Evolutionary conservation across 2,797 vertebrate genomes (phyloP), one percentile per base, ranked within the genome.

Genomic region (Lagorchestes hirsutus): DNA sequence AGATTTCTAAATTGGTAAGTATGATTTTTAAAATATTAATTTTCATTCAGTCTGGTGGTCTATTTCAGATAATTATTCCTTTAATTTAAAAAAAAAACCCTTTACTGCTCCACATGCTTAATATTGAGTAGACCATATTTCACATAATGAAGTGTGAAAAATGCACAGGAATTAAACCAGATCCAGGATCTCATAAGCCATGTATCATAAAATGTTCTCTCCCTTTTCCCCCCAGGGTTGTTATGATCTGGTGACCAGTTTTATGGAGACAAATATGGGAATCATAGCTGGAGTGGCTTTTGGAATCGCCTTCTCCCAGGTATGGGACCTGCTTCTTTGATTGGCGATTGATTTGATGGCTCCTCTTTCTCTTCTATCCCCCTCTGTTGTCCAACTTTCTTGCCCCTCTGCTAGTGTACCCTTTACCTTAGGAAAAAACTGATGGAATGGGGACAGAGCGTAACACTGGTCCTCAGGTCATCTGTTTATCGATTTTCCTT

Each of bases 251-350:
- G 99, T 99, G 98, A 99, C 99, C 92, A 99, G 99, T 98, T 99
- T 99, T 98, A 99, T 99, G 95, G 99, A 99, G 98, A 99, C 99
- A 94, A 99, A 99, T 99, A 99, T 99, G 99, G 99, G 99, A 96
- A 99, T 99, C 98, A 99, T 99, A 93, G 99, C 99, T 91, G 99
- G 99, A 96, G 99, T 99, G 93, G 99, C 99, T 1, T 99, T 99
- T 97, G 99, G 99, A 96, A 99, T 99, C 54, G 99, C 99, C 0
- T 99, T 99, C 98, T 99, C 99, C 98, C 99, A 99, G 99, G 99
- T 99, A 98, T 22, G 93, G 74, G 62, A 90, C 46, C 27, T 96
- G 40, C 56, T 62, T 58, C 10, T 93, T 34, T 12, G 4, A 40
- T 46, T 46, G 40, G 46, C 28, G 9, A 87, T 50, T 46, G 22